Conservation (phyloP, 2,888 invertebrate genomes). For the Andrena fulva region DNA sequence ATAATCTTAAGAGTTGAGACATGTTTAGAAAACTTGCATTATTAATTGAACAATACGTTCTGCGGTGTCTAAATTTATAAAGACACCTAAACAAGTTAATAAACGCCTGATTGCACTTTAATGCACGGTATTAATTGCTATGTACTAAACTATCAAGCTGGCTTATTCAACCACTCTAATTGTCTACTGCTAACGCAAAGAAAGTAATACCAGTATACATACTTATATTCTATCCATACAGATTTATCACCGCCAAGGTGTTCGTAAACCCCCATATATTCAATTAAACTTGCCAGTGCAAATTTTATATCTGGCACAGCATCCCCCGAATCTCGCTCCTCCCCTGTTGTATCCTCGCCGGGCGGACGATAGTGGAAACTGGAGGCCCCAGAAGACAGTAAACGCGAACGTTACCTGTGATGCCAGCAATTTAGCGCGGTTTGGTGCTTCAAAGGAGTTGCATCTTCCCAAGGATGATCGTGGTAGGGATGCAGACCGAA, state of each 20-base stretch:
- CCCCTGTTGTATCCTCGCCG: conserved; percentile 11
- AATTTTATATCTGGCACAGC: neutral
- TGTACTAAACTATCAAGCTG: too few relatives aligned
- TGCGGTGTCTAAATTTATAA: too few relatives aligned
- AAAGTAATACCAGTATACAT: neutral
- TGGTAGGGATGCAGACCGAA: conserved; percentile 24
- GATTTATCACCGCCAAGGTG: too few relatives aligned
- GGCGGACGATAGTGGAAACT: conserved; percentile 14
- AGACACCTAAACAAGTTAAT: too few relatives aligned
- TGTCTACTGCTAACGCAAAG: neutral
- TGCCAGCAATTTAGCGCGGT: conserved; percentile 70
- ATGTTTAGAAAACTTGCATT: too few relatives aligned
- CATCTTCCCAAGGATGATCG: conserved; percentile 26
- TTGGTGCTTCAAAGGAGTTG: conserved; percentile 71
- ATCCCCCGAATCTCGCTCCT: neutral
- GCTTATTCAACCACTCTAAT: too few relatives aligned
- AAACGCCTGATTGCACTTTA: too few relatives aligned
- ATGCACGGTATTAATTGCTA: too few relatives aligned
- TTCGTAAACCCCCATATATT: neutral
- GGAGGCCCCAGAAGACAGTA: conserved; percentile 34
- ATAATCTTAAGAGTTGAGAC: too few relatives aligned
- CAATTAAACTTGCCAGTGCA: neutral
- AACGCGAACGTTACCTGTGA: conserved; percentile 62
- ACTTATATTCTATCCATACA: too few relatives aligned
- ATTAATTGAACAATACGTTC: too few relatives aligned